phyloP scores from a whole-genome alignment of 2,113 vertebrate genomes.

The Piprites chloris region DNA sequence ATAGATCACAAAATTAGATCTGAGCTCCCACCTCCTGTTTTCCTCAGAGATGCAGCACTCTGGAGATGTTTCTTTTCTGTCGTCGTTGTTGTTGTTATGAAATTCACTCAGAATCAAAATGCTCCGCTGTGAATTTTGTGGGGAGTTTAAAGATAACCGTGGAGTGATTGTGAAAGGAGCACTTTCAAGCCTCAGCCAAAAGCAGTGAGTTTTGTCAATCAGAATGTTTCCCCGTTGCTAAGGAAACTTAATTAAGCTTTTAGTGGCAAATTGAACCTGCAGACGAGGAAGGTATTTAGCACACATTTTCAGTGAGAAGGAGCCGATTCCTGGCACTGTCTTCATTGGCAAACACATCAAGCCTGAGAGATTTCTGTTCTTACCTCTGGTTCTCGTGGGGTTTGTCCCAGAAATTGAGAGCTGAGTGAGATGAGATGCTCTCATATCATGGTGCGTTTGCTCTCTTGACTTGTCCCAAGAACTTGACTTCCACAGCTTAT shows the following conservation, averaged over 20 bases:
- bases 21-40: background rate
- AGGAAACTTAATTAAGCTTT: conserved; percentile 13
- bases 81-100: background rate
- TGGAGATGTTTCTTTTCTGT: background rate
- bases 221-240: background rate
- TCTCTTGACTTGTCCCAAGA: background rate
- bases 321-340: background rate
- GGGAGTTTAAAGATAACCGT: background rate
- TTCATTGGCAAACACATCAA: background rate
- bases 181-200: conserved; percentile 30
- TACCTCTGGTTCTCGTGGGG: background rate
- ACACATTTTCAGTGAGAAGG: background rate
- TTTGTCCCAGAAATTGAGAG: background rate
- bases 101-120: background rate
- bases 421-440: background rate
- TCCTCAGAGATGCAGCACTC: background rate
- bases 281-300: background rate
- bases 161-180: background rate
- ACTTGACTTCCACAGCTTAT: background rate
- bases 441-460: background rate
- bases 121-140: conserved; percentile 6
- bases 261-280: conserved; percentile 15
- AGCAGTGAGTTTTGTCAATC: background rate
- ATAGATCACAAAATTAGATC: background rate
- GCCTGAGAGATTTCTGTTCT: background rate